Conservation (phyloP, 1,140 invertebrate genomes). For the Rhagoletis zephyria region DNA sequence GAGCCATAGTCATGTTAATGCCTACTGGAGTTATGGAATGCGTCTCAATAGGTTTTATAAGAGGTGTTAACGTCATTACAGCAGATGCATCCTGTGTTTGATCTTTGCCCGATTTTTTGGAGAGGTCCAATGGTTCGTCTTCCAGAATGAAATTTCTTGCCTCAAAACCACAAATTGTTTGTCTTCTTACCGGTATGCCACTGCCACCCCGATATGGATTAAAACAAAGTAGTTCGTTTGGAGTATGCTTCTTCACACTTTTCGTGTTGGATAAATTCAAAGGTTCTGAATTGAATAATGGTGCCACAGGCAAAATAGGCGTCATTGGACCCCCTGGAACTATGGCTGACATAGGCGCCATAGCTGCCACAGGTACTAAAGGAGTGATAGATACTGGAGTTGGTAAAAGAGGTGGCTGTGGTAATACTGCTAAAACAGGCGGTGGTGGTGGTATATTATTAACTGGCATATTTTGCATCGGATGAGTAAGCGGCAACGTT, state of each 20-base stretch:
- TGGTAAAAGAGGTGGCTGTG: slow-evolving; percentile 23
- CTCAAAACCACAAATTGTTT: slow-evolving; percentile 71
- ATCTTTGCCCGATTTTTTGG: slow-evolving; percentile 62
- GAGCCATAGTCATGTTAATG: background rate
- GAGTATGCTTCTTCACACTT: slow-evolving; percentile 54
- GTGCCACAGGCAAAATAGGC: slow-evolving; percentile 32
- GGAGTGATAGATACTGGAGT: background rate
- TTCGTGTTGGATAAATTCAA: slow-evolving; percentile 64
- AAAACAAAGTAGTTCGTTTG: slow-evolving; percentile 18
- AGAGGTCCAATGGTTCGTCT: slow-evolving; percentile 67
- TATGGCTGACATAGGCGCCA: slow-evolving; percentile 2
- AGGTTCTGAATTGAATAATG: slow-evolving; percentile 57
- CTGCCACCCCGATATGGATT: slow-evolving; percentile 34
- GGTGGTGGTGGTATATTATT: background rate
- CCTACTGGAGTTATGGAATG: background rate
- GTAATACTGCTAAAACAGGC: slow-evolving; percentile 40
- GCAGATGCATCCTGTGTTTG: background rate
- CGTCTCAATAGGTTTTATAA: slow-evolving; percentile 32
- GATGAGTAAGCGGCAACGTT: slow-evolving; percentile 19
- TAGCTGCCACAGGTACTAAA: slow-evolving; percentile 22
- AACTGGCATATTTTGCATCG: background rate
- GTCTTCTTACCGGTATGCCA: slow-evolving; percentile 63
- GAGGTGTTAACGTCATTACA: background rate
- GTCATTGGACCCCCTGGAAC: slow-evolving; percentile 34
- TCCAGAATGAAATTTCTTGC: slow-evolving; percentile 64